Conservation (phyloP, 2,113 vertebrate species). For the Nothoprocta pentlandii region DNA sequence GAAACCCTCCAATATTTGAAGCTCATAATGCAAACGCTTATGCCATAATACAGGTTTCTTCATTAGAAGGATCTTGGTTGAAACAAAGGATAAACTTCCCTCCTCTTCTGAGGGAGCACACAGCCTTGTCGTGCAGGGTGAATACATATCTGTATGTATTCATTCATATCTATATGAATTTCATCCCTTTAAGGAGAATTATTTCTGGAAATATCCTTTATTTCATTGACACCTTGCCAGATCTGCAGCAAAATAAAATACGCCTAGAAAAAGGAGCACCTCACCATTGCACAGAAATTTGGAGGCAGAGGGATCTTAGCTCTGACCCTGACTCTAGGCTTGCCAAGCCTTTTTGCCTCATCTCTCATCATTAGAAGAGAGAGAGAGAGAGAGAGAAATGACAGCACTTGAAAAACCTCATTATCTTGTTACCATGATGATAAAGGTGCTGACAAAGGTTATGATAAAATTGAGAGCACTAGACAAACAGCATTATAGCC, state of each 20-base stretch:
- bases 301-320: neutral
- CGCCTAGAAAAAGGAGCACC: neutral
- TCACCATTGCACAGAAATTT: neutral
- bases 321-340: neutral
- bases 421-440: neutral
- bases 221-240: neutral
- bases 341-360: neutral
- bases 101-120: neutral
- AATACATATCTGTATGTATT: neutral
- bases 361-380: neutral
- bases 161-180: neutral
- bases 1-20: neutral
- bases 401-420: neutral
- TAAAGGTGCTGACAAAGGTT: neutral
- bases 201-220: neutral
- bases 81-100: neutral
- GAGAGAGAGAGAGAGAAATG: neutral
- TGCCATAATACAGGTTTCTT: neutral
- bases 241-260: neutral
- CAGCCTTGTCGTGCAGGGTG: neutral
- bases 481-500: neutral
- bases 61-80: neutral
- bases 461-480: neutral
- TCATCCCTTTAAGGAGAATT: neutral
- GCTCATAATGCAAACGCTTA: neutral